Conservation (phyloP, 2,113 vertebrate genomes). For the Ptilonorhynchus violaceus region DNA sequence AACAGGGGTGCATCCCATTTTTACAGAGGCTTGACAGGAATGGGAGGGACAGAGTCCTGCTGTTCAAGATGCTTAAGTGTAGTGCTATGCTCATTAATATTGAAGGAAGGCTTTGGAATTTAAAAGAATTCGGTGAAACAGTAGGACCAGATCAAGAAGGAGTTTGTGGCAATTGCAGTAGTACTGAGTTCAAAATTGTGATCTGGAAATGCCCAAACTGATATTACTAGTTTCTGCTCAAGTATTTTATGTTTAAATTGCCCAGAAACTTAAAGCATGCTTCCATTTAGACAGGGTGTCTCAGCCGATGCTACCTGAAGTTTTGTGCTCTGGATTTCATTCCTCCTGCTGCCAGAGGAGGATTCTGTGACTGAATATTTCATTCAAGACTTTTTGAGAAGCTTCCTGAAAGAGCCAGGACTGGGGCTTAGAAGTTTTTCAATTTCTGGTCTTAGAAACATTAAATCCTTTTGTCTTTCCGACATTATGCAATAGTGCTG, state of each 20-base stretch:
- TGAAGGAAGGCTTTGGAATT: not conserved
- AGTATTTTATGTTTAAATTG: not conserved
- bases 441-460: not conserved
- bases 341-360: not conserved
- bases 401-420: not conserved
- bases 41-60: not conserved
- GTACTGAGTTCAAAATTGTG: not conserved
- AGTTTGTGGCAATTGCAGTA: not conserved
- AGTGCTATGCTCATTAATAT: fast-evolving
- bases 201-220: fast-evolving
- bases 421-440: not conserved
- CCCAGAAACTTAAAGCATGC: fast-evolving
- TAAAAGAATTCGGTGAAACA: not conserved
- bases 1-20: not conserved
- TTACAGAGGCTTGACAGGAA: not conserved
- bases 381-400: not conserved
- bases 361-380: not conserved
- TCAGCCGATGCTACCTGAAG: not conserved
- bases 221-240: not conserved
- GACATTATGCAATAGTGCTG: not conserved
- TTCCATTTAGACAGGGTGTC: not conserved
- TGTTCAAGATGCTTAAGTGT: not conserved
- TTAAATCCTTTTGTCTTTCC: not conserved
- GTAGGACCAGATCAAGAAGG: not conserved
- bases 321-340: not conserved